Conservation (phyloP, 2,797 vertebrate species). For the Alcedo quadribrachys region DNA sequence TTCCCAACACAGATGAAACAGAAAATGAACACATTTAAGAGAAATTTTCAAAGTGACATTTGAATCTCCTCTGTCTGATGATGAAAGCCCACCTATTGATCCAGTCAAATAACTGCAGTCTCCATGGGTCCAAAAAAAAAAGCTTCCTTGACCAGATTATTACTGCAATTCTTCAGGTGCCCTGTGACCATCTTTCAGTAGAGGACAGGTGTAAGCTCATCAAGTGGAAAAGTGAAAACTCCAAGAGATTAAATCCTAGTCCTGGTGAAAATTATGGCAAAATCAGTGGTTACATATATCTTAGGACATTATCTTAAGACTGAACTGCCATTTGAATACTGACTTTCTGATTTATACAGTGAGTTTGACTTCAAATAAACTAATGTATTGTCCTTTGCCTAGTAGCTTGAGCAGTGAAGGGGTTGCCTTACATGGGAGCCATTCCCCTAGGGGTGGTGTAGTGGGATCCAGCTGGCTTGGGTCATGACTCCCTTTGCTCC, state of each 20-base stretch:
- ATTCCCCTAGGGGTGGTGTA: background rate
- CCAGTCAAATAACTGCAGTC: background rate
- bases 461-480: background rate
- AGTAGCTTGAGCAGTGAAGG: background rate
- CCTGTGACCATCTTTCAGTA: background rate
- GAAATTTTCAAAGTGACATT: slow-evolving; percentile 38
- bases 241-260: background rate
- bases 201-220: background rate
- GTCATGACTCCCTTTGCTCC: background rate
- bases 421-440: background rate
- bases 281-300: background rate
- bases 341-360: background rate
- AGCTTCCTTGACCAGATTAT: background rate
- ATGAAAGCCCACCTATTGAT: slow-evolving; percentile 50
- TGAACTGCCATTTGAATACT: background rate
- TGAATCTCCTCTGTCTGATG: slow-evolving; percentile 25
- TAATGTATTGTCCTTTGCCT: background rate
- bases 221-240: background rate
- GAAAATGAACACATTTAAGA: slow-evolving; percentile 14
- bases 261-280: background rate
- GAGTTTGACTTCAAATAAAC: background rate
- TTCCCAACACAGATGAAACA: slow-evolving; percentile 21
- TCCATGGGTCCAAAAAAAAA: background rate
- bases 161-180: slow-evolving; percentile 12
- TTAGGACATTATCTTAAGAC: background rate